Evolutionary conservation across 2,797 vertebrate genomes (phyloP).

Genomic region (Craterocephalus amniculus): DNA sequence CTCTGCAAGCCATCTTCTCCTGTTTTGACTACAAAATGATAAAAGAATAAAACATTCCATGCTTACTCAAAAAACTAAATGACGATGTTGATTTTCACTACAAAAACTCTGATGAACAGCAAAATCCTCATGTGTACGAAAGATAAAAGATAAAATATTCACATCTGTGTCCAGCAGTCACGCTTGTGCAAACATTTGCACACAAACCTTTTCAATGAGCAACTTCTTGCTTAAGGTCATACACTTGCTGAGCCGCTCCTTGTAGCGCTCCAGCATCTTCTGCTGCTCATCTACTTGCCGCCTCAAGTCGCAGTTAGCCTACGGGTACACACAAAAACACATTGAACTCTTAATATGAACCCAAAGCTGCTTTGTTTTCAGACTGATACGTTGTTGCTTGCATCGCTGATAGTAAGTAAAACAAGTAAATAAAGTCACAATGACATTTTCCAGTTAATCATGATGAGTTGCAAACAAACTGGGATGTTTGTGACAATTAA

Average conservation of each 20-base stretch:
- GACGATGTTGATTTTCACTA: neutral
- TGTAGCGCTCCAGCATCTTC: slow-evolving; percentile 97
- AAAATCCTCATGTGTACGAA: too few relatives aligned
- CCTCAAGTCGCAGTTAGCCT: slow-evolving; percentile 98
- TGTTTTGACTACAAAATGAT: slow-evolving; percentile 90
- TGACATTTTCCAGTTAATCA: slow-evolving; percentile 24
- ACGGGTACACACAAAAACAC: slow-evolving; percentile 28
- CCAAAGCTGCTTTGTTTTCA: neutral
- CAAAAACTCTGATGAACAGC: neutral
- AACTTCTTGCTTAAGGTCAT: slow-evolving; percentile 99
- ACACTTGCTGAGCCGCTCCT: slow-evolving; percentile 97
- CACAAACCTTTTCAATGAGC: slow-evolving; percentile 93
- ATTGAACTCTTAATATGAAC: neutral
- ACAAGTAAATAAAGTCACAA: slow-evolving; percentile 14
- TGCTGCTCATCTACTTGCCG: slow-evolving; percentile 98
- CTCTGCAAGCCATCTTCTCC: slow-evolving; percentile 95
- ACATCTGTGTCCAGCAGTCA: slow-evolving; percentile 3
- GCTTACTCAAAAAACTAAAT: neutral
- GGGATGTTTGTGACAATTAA: slow-evolving; percentile 7
- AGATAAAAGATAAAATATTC: too few relatives aligned
- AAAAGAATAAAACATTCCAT: slow-evolving; percentile 9
- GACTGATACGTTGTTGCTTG: neutral
- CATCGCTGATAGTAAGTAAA: slow-evolving; percentile 32
- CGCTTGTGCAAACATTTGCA: slow-evolving; percentile 1
- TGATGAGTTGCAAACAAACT: neutral